Conservation (phyloP, 2,888 invertebrate genomes). For the Epsilonema sp. region DNA sequence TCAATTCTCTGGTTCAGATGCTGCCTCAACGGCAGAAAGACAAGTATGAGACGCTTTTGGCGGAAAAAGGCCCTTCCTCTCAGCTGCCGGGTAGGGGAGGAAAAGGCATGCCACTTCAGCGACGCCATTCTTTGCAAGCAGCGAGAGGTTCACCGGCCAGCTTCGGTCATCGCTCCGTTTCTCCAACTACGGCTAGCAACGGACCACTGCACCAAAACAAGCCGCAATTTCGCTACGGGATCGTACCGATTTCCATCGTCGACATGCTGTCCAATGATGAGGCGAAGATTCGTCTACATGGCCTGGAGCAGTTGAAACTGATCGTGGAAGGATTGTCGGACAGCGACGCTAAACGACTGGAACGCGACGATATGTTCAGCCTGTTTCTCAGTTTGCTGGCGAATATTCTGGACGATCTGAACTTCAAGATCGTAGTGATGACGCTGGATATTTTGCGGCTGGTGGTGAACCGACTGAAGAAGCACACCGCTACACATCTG, state of each 20-base stretch:
- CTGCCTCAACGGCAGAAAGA: neutral
- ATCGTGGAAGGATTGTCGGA: conserved; percentile 32
- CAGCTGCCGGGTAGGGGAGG: too few relatives aligned
- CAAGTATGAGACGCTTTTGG: neutral
- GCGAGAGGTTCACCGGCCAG: too few relatives aligned
- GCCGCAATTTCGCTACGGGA: too few relatives aligned
- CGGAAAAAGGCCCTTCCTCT: neutral
- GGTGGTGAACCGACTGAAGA: conserved; percentile 30
- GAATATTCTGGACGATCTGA: conserved; percentile 43
- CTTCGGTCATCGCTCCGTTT: too few relatives aligned
- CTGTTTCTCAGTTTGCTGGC: conserved; percentile 44
- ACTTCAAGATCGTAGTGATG: conserved; percentile 36
- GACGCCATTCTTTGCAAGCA: too few relatives aligned
- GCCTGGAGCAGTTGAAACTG: conserved; percentile 41
- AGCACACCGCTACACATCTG: too few relatives aligned
- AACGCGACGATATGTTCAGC: conserved; percentile 20
- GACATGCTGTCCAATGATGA: too few relatives aligned
- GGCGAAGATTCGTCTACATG: too few relatives aligned
- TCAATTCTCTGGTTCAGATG: conserved; percentile 20
- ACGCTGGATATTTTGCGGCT: conserved; percentile 35
- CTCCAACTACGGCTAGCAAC: too few relatives aligned
- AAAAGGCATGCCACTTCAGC: too few relatives aligned
- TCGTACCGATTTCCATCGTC: too few relatives aligned
- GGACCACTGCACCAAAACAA: too few relatives aligned
- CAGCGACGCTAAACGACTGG: conserved; percentile 21